Evolutionary conservation across 1,140 invertebrate species (phyloP), one percentile per base, ranked within the genome.

Genomic region (Cydia fagiglandana): DNA sequence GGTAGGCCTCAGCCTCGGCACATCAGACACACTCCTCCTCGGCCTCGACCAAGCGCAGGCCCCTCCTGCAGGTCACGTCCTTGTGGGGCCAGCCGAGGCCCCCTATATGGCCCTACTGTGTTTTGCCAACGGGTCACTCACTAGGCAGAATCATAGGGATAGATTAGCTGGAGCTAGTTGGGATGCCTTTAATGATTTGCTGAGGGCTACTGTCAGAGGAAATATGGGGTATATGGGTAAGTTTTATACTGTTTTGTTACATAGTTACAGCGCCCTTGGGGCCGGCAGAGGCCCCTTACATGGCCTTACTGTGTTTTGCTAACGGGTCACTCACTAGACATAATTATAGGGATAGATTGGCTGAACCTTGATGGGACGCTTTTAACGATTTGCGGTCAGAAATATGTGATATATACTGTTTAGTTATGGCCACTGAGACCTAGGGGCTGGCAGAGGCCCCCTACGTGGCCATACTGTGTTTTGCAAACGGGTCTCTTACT

Each of bases 91-190:
- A 1, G 93, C 98, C 0, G 88, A 93, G 6, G 84, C 95, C 5
- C 94, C 95, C 17, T 99, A 96, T 87, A 98, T 99, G 97, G 97
- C 95, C 0, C 91, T 99, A 12, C 91, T 99, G n/a, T 98, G 97
- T 93, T 99, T 98, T 85, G 98, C 98, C 88, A 99, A 99, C 93
- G 98, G 98, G 0, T 99, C 98, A 0, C 85, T 98, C 15, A 98
- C 97, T 0, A 94, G 98, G 47, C 97, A 99, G 92, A 94, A 95
- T 84, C 96, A 99, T 47, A 93, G 97, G 74, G 95, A 98, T 85
- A 93, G 94, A 28, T 95, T 95, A 76, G 96, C 96, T 0, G 95
- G 96, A 56, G 94, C 94, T 17, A 96, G 95, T 34, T 99, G 98
- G 98, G 94, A 96, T 12, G 94, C 95, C 64, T 99, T 99, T 87